A percentile compares a stretch with the other conserved stretches of the same genome.
Evolutionary conservation across 2,888 invertebrate species (phyloP).

Genomic region (Chydorus sphaericus): DNA sequence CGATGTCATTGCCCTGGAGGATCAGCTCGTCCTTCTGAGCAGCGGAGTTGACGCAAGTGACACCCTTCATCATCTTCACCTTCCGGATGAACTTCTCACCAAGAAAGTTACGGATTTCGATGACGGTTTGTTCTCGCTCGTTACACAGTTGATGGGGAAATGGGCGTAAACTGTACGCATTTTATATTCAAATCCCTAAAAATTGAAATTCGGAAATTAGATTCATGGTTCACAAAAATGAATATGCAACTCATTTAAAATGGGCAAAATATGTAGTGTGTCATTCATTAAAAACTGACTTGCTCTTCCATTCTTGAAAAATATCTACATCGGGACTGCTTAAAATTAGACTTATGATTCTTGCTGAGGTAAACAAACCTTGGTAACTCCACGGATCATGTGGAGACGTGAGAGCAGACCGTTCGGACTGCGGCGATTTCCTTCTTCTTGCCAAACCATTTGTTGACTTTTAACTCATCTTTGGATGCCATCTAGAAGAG

Average conservation of each 20-base stretch:
- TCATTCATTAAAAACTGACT: no score
- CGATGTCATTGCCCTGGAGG: constrained; percentile 87
- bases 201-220: not conserved
- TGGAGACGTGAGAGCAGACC: constrained; percentile 96
- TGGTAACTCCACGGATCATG: constrained; percentile 83
- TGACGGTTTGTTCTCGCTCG: constrained; percentile 65
- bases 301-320: no score
- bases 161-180: constrained; percentile 99
- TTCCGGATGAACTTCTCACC: constrained; percentile 94
- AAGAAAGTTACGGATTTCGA: constrained; percentile 97
- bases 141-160: constrained; percentile 98
- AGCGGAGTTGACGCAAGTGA: constrained; percentile 78
- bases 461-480: constrained; percentile 61
- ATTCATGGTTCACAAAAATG: no score
- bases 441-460: constrained; percentile 98
- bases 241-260: no score
- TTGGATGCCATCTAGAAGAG: constrained; percentile 43
- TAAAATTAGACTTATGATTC: constrained; percentile 26
- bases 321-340: no score
- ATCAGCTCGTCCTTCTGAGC: constrained; percentile 96
- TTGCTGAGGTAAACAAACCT: constrained; percentile 28
- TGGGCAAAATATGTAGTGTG: no score
- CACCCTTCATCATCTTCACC: constrained; percentile 90
- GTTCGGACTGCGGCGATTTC: constrained; percentile 96
- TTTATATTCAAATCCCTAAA: constrained; percentile 82